Conservation (phyloP, 2,797 vertebrate genomes). For the Rallus crepitans region DNA sequence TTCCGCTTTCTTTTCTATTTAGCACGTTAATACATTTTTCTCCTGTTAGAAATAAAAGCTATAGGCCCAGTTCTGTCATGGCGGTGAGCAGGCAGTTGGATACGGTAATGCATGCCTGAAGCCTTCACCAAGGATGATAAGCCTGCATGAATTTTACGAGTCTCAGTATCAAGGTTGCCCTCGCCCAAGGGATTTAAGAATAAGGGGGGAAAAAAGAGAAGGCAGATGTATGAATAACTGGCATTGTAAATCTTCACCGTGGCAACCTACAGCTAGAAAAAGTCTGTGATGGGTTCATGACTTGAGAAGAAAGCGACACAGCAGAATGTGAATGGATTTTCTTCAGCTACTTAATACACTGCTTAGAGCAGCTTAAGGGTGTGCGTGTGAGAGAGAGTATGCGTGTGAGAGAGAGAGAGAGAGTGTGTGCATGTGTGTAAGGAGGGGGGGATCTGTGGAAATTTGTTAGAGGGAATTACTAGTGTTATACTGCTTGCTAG, state of each 20-base stretch:
- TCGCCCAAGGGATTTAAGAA: conserved; percentile 87
- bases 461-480: conserved; percentile 92
- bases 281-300: conserved; percentile 90
- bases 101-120: conserved; percentile 82
- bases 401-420: conserved; percentile 62
- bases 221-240: conserved; percentile 91
- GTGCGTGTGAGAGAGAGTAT: conserved; percentile 62
- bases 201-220: conserved; percentile 80
- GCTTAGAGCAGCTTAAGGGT: conserved; percentile 92
- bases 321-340: conserved; percentile 90
- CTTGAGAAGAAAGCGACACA: conserved; percentile 87
- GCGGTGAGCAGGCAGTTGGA: conserved; percentile 79
- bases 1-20: conserved; percentile 50
- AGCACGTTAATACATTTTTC: conserved; percentile 59
- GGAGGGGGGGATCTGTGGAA: conserved; percentile 80
- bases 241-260: conserved; percentile 95
- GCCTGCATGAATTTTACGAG: conserved; percentile 90
- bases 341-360: conserved; percentile 93
- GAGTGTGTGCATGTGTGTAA: conserved; percentile 54
- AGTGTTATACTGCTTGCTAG: conserved; percentile 86
- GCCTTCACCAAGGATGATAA: conserved; percentile 89
- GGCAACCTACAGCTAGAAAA: conserved; percentile 91
- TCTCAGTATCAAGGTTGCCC: conserved; percentile 91
- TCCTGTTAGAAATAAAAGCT: conserved; percentile 75
- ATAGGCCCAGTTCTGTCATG: conserved; percentile 81